A percentile compares a stretch with the other conserved stretches of the same genome.
Conservation (phyloP, 2,797 vertebrate genomes). For the Decapterus maruadsi region DNA sequence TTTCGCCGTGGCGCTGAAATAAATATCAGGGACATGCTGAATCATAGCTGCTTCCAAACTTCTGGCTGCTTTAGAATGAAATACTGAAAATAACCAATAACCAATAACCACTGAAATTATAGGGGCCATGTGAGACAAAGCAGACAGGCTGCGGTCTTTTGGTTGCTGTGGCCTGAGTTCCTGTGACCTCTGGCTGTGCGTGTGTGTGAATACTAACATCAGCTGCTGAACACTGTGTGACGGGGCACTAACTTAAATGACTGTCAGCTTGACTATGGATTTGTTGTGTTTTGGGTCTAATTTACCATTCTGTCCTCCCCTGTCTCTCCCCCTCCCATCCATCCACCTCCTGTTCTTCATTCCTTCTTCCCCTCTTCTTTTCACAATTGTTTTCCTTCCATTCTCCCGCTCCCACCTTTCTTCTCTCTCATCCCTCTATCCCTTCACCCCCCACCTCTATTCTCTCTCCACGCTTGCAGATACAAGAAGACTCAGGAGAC, state of each 20-base stretch:
- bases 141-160: background rate
- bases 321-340: background rate
- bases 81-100: too few species aligned
- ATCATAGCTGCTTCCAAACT: constrained; percentile 13
- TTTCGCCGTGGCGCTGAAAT: background rate
- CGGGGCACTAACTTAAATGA: constrained; percentile 1
- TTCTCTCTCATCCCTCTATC: background rate
- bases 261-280: constrained; percentile 1
- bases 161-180: background rate
- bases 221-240: background rate
- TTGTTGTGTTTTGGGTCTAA: constrained; percentile 22
- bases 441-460: background rate
- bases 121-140: background rate
- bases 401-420: background rate
- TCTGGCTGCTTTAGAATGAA: too few species aligned
- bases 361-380: background rate
- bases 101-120: too few species aligned
- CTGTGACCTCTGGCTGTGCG: background rate
- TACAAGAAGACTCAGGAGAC: constrained; percentile 99
- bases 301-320: background rate
- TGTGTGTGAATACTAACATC: constrained; percentile 15
- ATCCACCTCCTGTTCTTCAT: background rate
- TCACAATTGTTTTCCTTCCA: constrained; percentile 13
- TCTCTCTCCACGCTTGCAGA: constrained; percentile 75
- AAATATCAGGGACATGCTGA: constrained; percentile 15